Conservation (phyloP, 2,113 vertebrate species). For the Actenoides lindsayi region DNA sequence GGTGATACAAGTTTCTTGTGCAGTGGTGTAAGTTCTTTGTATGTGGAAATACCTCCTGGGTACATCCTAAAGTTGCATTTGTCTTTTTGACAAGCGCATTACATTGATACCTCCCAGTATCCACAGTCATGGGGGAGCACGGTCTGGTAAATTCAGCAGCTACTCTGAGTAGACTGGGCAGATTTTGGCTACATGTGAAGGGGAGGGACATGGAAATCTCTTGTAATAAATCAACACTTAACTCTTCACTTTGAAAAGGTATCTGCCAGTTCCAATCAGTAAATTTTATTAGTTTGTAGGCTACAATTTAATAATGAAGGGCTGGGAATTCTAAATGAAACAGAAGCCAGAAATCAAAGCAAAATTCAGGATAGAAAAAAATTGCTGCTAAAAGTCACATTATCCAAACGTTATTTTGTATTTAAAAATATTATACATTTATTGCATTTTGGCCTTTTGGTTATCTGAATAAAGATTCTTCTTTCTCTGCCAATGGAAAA, state of each 20-base stretch:
- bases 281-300: constrained; percentile 52
- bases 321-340: constrained; percentile 50
- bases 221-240: constrained; percentile 21
- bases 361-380: not conserved
- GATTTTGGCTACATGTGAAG: not conserved
- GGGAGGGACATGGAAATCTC: not conserved
- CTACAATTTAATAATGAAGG: constrained; percentile 53
- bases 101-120: not conserved
- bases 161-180: not conserved
- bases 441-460: not conserved
- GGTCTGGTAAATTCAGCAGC: not conserved
- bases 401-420: not conserved
- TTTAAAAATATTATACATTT: not conserved
- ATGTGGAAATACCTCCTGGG: not conserved
- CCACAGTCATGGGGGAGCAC: not conserved
- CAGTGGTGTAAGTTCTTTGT: not conserved
- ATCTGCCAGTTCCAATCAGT: constrained; percentile 41
- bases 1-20: not conserved
- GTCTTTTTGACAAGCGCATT: not conserved
- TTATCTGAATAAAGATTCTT: constrained; percentile 2
- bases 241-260: constrained; percentile 15
- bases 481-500: not conserved
- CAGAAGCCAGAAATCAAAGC: constrained; percentile 53
- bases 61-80: not conserved
- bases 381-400: not conserved